Conservation (phyloP, 2,113 vertebrate species). For the Solea solea region DNA sequence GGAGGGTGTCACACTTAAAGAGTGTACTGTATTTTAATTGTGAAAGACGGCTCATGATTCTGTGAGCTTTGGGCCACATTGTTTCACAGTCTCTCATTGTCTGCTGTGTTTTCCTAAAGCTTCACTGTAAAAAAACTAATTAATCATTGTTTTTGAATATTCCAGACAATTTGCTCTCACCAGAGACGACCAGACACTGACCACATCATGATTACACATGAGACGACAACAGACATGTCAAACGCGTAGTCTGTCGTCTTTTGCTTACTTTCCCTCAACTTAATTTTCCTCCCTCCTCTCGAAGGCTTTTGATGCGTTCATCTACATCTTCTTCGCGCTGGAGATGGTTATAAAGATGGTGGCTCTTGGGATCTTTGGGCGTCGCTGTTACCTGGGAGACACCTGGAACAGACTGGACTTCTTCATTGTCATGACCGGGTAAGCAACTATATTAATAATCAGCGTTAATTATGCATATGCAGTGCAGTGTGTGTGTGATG, state of each 20-base stretch:
- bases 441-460: conserved; percentile 41
- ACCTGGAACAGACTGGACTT: conserved; percentile 99
- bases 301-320: conserved; percentile 97
- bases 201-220: not conserved
- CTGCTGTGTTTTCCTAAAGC: not conserved
- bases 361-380: conserved; percentile 95
- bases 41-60: not conserved
- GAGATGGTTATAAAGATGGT: conserved; percentile 99
- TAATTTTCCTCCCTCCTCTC: not conserved
- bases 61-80: too few relatives aligned
- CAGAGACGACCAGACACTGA: conserved; percentile 7
- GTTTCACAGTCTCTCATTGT: not conserved
- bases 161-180: not conserved
- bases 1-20: too few relatives aligned
- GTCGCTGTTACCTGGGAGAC: conserved; percentile 96
- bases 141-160: conserved; percentile 1
- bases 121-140: not conserved
- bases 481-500: not conserved
- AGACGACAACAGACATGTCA: not conserved
- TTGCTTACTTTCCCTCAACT: conserved; percentile 6
- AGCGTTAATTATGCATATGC: not conserved
- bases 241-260: not conserved
- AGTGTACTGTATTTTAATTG: too few relatives aligned
- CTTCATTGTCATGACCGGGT: conserved; percentile 99
- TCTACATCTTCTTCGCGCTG: conserved; percentile 97